A percentile compares a stretch with the other conserved stretches of the same genome.
Evolutionary conservation across 2,797 vertebrate genomes (phyloP).

Genomic region (Lithobates pipiens): DNA sequence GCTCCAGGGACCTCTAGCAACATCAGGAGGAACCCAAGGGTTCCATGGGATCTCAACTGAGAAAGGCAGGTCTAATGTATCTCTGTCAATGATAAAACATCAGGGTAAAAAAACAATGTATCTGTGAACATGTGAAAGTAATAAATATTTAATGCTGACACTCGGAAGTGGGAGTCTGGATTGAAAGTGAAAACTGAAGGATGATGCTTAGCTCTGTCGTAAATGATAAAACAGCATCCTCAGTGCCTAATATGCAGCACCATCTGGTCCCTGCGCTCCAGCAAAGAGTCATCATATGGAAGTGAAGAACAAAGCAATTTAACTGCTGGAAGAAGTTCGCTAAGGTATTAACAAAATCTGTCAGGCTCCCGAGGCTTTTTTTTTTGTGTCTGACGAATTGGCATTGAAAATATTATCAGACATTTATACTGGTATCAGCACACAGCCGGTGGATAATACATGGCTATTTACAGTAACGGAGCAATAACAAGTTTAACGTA

Average conservation of each 20-base stretch:
- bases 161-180: constrained; percentile 65
- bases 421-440: constrained; percentile 22
- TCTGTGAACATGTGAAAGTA: constrained; percentile 47
- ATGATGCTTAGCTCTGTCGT: constrained; percentile 67
- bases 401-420: constrained; percentile 50
- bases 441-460: not conserved
- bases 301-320: constrained; percentile 65
- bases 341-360: constrained; percentile 62
- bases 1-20: too few species aligned
- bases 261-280: constrained; percentile 66
- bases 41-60: too few species aligned
- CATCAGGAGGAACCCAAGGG: too few species aligned
- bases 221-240: constrained; percentile 69
- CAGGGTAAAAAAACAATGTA: constrained; percentile 57
- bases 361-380: constrained; percentile 49
- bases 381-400: constrained; percentile 44
- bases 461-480: not conserved
- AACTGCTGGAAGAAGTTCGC: constrained; percentile 42
- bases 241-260: constrained; percentile 66
- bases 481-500: not conserved
- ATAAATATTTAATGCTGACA: constrained; percentile 71
- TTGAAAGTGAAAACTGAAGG: constrained; percentile 61
- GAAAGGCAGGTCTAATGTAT: not conserved
- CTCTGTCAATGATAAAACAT: constrained; percentile 6
- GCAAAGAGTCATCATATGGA: constrained; percentile 63